Conservation (phyloP, 2,888 invertebrate genomes). For the Pristionchus exspectatus region DNA sequence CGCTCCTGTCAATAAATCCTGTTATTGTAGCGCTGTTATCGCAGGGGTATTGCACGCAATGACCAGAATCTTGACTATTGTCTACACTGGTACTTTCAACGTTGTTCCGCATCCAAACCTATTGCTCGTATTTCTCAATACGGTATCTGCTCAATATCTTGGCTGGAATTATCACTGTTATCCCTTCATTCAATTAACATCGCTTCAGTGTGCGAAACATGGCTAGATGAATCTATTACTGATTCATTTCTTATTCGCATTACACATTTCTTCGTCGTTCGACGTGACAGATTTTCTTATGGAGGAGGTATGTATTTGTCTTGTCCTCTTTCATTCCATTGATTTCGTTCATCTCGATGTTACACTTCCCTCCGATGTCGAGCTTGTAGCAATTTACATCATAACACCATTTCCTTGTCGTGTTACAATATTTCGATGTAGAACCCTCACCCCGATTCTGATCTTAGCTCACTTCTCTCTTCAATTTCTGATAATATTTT, state of each 20-base stretch:
- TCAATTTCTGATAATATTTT: background rate
- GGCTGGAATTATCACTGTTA: too few relatives aligned
- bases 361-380: background rate
- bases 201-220: slow-evolving; percentile 6
- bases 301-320: slow-evolving; percentile 32
- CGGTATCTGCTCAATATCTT: too few relatives aligned
- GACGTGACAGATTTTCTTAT: slow-evolving; percentile 3
- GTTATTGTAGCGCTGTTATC: too few relatives aligned
- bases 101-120: too few relatives aligned
- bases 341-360: slow-evolving; percentile 11
- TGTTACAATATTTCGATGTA: background rate
- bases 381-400: background rate
- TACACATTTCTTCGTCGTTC: background rate
- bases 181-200: background rate
- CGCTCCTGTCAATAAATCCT: too few relatives aligned
- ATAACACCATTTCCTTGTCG: background rate
- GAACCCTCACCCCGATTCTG: background rate
- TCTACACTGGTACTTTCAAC: too few relatives aligned
- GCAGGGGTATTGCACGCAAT: too few relatives aligned
- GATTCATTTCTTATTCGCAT: background rate
- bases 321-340: background rate
- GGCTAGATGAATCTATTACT: background rate
- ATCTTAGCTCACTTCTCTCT: background rate
- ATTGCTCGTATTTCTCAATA: too few relatives aligned
- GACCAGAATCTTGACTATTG: too few relatives aligned